phyloP scores from a whole-genome alignment of 1,140 invertebrate species.

The Littorina saxatilis region DNA sequence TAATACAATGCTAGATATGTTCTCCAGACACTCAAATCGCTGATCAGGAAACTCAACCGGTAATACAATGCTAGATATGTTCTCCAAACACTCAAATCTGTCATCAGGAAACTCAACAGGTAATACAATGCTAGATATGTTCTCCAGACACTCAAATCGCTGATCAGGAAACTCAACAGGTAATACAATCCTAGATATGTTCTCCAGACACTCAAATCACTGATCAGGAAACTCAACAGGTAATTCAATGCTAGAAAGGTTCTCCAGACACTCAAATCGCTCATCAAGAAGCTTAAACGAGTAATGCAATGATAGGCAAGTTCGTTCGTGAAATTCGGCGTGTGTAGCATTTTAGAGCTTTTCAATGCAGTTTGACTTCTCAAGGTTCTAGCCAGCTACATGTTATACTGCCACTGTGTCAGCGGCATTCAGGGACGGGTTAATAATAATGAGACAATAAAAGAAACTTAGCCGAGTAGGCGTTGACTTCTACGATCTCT shows the following conservation, averaged over 20 bases:
- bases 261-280: not conserved
- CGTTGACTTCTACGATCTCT: too few relatives aligned
- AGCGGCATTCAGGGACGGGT: too few relatives aligned
- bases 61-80: not conserved
- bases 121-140: not conserved
- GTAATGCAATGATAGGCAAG: not conserved
- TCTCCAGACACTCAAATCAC: not conserved
- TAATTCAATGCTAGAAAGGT: not conserved
- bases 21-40: not conserved
- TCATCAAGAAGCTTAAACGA: not conserved
- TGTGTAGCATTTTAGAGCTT: too few relatives aligned
- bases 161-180: not conserved
- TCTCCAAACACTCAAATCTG: not conserved
- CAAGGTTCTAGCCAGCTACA: too few relatives aligned
- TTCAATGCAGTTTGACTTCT: too few relatives aligned
- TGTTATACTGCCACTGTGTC: too few relatives aligned
- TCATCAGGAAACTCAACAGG: not conserved
- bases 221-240: slow-evolving; percentile 25
- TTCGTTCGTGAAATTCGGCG: too few relatives aligned
- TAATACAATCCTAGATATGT: not conserved
- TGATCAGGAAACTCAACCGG: slow-evolving; percentile 22
- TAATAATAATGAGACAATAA: too few relatives aligned
- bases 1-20: not conserved
- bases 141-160: not conserved
- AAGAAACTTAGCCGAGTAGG: too few relatives aligned